Percentiles rank a stretch among this genome's conserved stretches.
Conservation (phyloP, 2,888 invertebrate species). For the Caenorhabditis uteleia region DNA sequence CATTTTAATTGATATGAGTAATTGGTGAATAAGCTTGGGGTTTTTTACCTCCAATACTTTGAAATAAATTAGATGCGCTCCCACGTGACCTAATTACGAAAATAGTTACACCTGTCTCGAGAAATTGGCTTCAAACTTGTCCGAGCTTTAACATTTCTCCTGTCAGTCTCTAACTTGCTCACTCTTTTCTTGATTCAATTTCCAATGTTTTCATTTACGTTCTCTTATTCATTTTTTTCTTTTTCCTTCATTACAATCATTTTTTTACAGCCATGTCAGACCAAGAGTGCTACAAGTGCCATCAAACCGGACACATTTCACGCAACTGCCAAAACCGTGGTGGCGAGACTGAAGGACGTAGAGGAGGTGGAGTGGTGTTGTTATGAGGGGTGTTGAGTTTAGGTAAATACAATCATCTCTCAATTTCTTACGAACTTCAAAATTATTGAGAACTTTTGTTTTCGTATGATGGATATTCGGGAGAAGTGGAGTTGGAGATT, state of each 20-base stretch:
- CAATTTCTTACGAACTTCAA: slow-evolving; percentile 21
- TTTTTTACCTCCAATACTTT: too few relatives aligned
- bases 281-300: slow-evolving; percentile 61
- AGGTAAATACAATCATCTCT: slow-evolving; percentile 41
- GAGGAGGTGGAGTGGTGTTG: slow-evolving; percentile 45
- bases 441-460: slow-evolving; percentile 13
- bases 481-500: slow-evolving; percentile 35
- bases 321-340: slow-evolving; percentile 52
- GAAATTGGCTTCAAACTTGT: too few relatives aligned
- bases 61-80: too few relatives aligned
- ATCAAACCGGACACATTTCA: slow-evolving; percentile 62
- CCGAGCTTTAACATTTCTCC: background rate
- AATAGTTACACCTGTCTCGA: too few relatives aligned
- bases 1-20: too few relatives aligned
- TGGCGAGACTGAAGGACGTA: slow-evolving; percentile 24
- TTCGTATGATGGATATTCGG: slow-evolving; percentile 28
- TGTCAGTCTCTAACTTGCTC: background rate
- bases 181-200: background rate
- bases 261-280: slow-evolving; percentile 47
- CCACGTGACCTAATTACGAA: too few relatives aligned
- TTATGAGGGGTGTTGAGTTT: slow-evolving; percentile 37
- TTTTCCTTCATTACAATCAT: slow-evolving; percentile 12
- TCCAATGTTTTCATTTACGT: too few relatives aligned
- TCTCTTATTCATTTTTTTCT: background rate
- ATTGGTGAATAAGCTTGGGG: too few relatives aligned